phyloP scores from a whole-genome alignment of 1,140 invertebrate genomes.

The Trichonephila clavipes region DNA sequence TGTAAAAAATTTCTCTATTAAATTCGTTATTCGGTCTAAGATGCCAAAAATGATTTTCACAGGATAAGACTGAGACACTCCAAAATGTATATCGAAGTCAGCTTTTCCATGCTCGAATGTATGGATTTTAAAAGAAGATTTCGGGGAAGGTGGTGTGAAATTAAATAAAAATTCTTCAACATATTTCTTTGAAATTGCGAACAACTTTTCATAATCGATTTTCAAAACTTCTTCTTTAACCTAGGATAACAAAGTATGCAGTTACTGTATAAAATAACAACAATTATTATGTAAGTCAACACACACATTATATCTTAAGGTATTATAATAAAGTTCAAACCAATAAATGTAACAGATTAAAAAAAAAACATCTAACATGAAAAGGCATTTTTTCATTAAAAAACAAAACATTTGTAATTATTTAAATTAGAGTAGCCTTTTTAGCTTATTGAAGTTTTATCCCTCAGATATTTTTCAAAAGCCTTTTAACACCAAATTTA shows the following conservation, averaged over 20 bases:
- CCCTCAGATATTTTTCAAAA: too few species aligned
- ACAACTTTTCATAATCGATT: constrained; percentile 27
- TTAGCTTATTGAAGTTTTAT: too few species aligned
- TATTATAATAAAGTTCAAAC: too few species aligned
- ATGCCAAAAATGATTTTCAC: neutral
- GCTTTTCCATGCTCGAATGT: neutral
- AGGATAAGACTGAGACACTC: neutral
- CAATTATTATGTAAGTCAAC: too few species aligned
- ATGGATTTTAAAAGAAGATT: neutral
- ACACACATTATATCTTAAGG: too few species aligned
- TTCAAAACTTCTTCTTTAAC: constrained; percentile 35
- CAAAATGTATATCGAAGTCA: constrained; percentile 27
- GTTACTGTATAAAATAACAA: too few species aligned
- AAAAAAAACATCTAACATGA: too few species aligned
- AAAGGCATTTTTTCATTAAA: too few species aligned
- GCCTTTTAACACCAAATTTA: too few species aligned
- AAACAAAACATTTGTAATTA: too few species aligned
- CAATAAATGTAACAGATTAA: too few species aligned
- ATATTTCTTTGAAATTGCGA: neutral
- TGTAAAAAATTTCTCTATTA: neutral
- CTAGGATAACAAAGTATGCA: neutral
- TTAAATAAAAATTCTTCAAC: constrained; percentile 36
- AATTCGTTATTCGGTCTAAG: neutral
- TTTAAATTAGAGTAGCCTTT: too few species aligned
- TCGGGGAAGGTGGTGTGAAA: neutral